Evolutionary conservation across 2,113 vertebrate species (phyloP).

Genomic region (Halichoerus grypus): DNA sequence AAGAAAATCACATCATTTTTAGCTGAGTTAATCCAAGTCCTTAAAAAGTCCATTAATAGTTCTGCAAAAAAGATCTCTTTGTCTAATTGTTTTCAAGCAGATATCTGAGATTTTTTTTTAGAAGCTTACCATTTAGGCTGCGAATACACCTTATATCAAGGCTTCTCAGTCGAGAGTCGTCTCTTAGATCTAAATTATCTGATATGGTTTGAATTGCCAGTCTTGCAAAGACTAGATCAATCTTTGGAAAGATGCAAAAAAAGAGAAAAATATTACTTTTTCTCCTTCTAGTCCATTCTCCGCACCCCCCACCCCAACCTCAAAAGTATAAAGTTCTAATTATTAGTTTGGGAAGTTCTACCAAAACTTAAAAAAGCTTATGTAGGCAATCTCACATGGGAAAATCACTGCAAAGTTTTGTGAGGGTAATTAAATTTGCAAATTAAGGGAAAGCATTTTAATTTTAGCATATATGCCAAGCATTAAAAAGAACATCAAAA

Average conservation of each 20-base stretch:
- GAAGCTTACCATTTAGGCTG: conserved; percentile 95
- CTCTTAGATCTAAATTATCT: conserved; percentile 96
- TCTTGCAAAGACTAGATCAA: conserved; percentile 98
- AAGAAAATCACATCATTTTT: conserved; percentile 42
- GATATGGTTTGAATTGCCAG: conserved; percentile 94
- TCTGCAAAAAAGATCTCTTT: conserved; percentile 60
- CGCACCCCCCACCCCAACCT: not conserved
- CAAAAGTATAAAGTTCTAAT: conserved; percentile 64
- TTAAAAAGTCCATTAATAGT: conserved; percentile 12
- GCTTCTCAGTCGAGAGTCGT: conserved; percentile 94
- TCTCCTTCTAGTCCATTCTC: conserved; percentile 57
- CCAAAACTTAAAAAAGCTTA: conserved; percentile 51
- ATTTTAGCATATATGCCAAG: not conserved
- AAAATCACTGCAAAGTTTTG: conserved; percentile 41
- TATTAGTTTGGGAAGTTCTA: conserved; percentile 52
- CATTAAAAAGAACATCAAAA: conserved; percentile 16
- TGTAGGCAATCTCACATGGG: not conserved
- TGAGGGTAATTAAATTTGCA: conserved; percentile 40
- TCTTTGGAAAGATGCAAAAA: conserved; percentile 86
- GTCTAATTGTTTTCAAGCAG: conserved; percentile 49
- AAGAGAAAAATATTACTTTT: conserved; percentile 67
- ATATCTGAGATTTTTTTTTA: conserved; percentile 54
- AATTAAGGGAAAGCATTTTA: conserved; percentile 60
- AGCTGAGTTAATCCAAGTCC: not conserved
- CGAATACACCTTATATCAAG: conserved; percentile 98